These are phyloP conservation scores for Chaetura pelagica DNA, from an alignment of 2,113 vertebrate species.

Conservation along the genomic window DNA sequence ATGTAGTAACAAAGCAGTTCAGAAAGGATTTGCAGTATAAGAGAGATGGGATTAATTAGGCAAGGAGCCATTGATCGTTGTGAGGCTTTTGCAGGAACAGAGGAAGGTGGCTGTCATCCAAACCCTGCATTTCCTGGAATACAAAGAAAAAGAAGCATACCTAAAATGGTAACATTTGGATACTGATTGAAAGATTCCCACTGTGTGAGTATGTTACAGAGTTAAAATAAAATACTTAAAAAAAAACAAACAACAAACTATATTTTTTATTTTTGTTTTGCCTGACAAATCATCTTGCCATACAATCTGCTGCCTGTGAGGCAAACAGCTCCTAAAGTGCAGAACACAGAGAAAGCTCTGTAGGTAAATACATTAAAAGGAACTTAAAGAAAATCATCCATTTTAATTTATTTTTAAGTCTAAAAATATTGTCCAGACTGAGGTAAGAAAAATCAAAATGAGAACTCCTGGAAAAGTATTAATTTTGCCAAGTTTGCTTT, in stretches of 20 bases:
- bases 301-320: neutral
- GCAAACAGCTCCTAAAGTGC: neutral
- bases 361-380: neutral
- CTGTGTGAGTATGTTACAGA: neutral
- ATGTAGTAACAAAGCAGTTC: slow-evolving; percentile 27
- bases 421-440: neutral
- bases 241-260: neutral
- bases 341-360: neutral
- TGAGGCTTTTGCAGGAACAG: slow-evolving; percentile 41
- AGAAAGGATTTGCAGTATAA: slow-evolving; percentile 16
- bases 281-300: neutral
- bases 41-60: slow-evolving; percentile 60
- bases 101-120: slow-evolving; percentile 49
- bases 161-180: slow-evolving; percentile 24
- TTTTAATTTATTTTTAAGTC: neutral
- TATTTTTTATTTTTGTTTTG: neutral
- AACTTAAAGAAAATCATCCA: neutral
- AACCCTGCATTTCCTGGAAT: slow-evolving; percentile 51
- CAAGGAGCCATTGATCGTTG: slow-evolving; percentile 54
- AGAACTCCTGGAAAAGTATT: neutral
- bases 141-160: slow-evolving; percentile 3
- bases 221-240: neutral
- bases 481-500: neutral
- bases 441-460: neutral
- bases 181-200: neutral